phyloP scores from a whole-genome alignment of 2,113 vertebrate species.

The Myodes glareolus region DNA sequence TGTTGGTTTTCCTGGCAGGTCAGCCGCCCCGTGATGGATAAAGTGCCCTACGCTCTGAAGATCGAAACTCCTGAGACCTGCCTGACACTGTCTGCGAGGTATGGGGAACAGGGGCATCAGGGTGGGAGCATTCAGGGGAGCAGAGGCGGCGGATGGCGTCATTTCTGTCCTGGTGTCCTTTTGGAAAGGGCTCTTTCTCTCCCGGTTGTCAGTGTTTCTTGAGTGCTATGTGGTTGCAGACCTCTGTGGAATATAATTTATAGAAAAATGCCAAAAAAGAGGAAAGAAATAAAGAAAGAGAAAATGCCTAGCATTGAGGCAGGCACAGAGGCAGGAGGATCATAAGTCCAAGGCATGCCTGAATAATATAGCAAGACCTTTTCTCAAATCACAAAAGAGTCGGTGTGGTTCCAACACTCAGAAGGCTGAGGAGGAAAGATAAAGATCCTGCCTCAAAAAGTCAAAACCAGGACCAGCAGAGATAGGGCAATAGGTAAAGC shows the following conservation, averaged over 20 bases:
- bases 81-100: constrained; percentile 95
- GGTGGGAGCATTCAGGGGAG: neutral
- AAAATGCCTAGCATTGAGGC: neutral
- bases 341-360: neutral
- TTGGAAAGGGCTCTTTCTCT: neutral
- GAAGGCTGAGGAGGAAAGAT: neutral
- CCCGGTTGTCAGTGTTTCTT: neutral
- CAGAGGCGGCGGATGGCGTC: no score
- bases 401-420: neutral
- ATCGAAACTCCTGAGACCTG: constrained; percentile 92
- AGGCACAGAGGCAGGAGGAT: neutral
- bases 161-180: neutral
- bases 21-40: constrained; percentile 91
- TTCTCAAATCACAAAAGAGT: neutral
- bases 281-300: no score
- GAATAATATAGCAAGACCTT: neutral
- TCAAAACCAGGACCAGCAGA: neutral
- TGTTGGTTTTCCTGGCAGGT: constrained; percentile 87
- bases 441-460: neutral
- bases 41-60: constrained; percentile 91
- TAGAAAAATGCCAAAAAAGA: no score
- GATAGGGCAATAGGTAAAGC: neutral
- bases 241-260: neutral
- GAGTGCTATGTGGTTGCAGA: neutral
- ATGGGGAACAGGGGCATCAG: neutral